phyloP scores from a whole-genome alignment of 2,888 invertebrate genomes.

The Tubiluchus corallicola region DNA sequence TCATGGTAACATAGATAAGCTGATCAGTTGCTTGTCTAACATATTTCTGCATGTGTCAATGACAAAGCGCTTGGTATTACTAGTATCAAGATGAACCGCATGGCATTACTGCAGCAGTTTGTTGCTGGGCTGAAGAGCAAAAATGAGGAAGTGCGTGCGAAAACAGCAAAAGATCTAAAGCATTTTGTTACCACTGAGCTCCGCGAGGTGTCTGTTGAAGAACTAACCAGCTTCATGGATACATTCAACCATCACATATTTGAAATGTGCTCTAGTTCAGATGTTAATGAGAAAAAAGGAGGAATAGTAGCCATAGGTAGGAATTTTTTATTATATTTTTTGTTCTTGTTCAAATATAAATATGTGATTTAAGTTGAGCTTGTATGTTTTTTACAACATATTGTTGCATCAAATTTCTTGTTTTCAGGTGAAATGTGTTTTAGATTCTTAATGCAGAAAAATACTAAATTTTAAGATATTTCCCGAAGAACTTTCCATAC shows the following conservation, averaged over 20 bases:
- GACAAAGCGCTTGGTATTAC: background rate
- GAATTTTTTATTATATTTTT: conserved; percentile 24
- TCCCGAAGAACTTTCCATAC: too few relatives aligned
- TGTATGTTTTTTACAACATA: background rate
- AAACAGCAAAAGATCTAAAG: conserved; percentile 70
- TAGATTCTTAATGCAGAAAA: too few relatives aligned
- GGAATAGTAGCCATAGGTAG: conserved; percentile 66
- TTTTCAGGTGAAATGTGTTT: too few relatives aligned
- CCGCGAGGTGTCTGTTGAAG: conserved; percentile 71
- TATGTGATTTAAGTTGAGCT: background rate
- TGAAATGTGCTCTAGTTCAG: conserved; percentile 82
- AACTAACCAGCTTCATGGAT: conserved; percentile 73
- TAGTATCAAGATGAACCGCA: too few relatives aligned
- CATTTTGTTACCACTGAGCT: conserved; percentile 72
- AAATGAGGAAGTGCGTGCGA: conserved; percentile 60
- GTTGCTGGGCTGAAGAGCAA: conserved; percentile 72
- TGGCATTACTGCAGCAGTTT: conserved; percentile 30
- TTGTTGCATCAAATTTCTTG: too few relatives aligned
- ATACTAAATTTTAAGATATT: too few relatives aligned
- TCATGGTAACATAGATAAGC: too few relatives aligned
- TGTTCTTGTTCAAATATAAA: background rate
- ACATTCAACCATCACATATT: conserved; percentile 87
- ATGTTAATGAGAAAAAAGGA: conserved; percentile 83
- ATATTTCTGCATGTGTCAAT: background rate
- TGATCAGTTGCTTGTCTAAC: too few relatives aligned